phyloP scores from a whole-genome alignment of 2,888 invertebrate genomes.

The Clitarchus hookeri region DNA sequence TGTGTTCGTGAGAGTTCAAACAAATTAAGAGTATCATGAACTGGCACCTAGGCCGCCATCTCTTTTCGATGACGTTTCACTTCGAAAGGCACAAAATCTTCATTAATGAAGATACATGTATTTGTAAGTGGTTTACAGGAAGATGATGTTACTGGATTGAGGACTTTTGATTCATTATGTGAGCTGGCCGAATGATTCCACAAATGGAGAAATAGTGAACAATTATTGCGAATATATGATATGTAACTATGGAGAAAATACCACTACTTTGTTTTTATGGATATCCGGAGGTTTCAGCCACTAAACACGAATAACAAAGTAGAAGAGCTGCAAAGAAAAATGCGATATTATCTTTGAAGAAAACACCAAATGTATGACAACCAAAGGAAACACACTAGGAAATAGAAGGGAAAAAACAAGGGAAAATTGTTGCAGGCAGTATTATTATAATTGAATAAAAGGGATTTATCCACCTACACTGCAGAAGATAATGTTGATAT shows the following conservation, averaged over 20 bases:
- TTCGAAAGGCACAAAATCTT: slow-evolving; percentile 7
- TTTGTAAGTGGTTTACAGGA: background rate
- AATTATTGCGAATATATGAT: background rate
- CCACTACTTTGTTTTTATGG: background rate
- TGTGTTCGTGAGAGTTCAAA: background rate
- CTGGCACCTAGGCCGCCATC: background rate
- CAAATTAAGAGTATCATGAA: background rate
- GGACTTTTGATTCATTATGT: slow-evolving; percentile 16
- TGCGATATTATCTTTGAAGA: background rate
- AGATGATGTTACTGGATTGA: background rate
- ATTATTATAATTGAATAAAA: background rate
- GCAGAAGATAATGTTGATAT: background rate
- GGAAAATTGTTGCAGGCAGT: background rate
- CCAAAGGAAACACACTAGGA: background rate
- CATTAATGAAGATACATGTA: background rate
- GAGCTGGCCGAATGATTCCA: background rate
- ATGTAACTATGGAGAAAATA: slow-evolving; percentile 5
- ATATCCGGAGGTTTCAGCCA: background rate
- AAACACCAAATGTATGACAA: background rate
- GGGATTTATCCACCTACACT: background rate
- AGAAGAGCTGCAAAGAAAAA: slow-evolving; percentile 22
- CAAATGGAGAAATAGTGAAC: slow-evolving; percentile 4
- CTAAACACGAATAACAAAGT: background rate
- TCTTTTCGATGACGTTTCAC: background rate
- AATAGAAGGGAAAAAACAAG: background rate